Base-by-base conservation (phyloP, 2,888 invertebrate genomes). In the Andrena bucephala region DNA sequence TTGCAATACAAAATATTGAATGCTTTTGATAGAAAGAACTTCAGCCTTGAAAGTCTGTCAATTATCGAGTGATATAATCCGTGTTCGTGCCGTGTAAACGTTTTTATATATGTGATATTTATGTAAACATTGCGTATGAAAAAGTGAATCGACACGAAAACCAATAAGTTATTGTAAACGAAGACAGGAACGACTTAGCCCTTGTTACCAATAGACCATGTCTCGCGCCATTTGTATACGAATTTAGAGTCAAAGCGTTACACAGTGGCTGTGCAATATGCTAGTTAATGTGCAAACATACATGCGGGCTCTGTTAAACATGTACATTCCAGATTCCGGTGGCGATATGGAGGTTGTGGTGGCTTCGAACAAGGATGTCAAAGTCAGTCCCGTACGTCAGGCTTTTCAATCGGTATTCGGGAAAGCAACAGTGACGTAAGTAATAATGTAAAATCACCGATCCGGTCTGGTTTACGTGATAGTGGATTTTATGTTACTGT, bases 391-490 rank as follows among this genome's bases (percentile, higher is more conserved):
- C 2, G 94, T 98, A 16, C 95, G 97, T 91, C 97, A 98, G 93
- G 97, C 97, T 59, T 97, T 98, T 91, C 97, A 97, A 92, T 94
- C 95, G 52, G 95, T 97, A 1, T 97, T 98, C 94, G 97, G 97
- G 3, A 96, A 96, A 94, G 97, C 97, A 0, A 97, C 97, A 85
- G 96, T 98, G 31, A 95, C 95, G 97, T 97, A 94, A 95, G 96
- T 77, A 77, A 52, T 54, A 31, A 48, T 24, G 54, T 29, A 31
- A 13, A 54, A 16, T 78, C 20, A 50, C 20, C 42, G 5, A 10
- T 52, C 7, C 8, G 3, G n/a, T 52, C 52, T 20, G n/a, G n/a
- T 52, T 29, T n/a, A 36, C 8, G 10, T 16, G 27, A n/a, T 16
- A 33, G 7, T 31, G 13, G n/a, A 8, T 65, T 65, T 33, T n/a